phyloP scores from a whole-genome alignment of 2,797 vertebrate species.

The Salarias fasciatus region DNA sequence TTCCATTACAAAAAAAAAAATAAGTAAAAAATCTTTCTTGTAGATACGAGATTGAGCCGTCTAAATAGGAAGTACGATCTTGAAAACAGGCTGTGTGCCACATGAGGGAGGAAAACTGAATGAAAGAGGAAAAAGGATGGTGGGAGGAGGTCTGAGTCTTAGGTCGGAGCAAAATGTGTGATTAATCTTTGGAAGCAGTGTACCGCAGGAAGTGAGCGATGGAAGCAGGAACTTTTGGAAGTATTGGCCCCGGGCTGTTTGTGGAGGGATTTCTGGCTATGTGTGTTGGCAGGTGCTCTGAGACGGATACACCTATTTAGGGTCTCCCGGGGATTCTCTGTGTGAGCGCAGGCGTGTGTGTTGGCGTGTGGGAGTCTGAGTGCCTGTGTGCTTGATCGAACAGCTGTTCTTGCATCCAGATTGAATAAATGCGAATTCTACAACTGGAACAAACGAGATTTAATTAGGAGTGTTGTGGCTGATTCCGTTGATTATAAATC shows the following conservation, averaged over 20 bases:
- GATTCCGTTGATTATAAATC: constrained; percentile 74
- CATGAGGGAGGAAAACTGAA: no score
- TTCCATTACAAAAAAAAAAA: no score
- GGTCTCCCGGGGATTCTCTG: constrained; percentile 54
- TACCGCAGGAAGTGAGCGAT: constrained; percentile 42
- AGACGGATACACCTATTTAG: constrained; percentile 63
- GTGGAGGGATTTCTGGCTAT: constrained; percentile 52
- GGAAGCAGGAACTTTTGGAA: constrained; percentile 45
- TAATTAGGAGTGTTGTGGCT: constrained; percentile 70
- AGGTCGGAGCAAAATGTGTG: constrained; percentile 47
- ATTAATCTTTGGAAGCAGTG: constrained; percentile 54
- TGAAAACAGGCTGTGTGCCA: no score
- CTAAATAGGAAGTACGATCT: no score
- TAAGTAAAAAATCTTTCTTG: no score
- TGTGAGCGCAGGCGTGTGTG: constrained; percentile 43
- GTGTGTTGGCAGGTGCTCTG: constrained; percentile 64
- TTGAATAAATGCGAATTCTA: constrained; percentile 70
- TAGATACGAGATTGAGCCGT: no score
- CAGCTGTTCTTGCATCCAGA: constrained; percentile 69
- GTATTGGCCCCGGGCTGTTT: constrained; percentile 56
- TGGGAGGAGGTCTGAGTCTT: constrained; percentile 16
- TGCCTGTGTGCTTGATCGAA: constrained; percentile 60
- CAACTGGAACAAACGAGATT: constrained; percentile 75
- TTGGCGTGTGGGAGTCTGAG: constrained; percentile 18
- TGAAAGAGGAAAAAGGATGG: constrained; percentile 30